Percentiles rank a stretch among this genome's conserved stretches.
These are phyloP conservation scores for Muscicapa adusta DNA, from an alignment of 2,113 vertebrate genomes.

Conservation along the genomic window DNA sequence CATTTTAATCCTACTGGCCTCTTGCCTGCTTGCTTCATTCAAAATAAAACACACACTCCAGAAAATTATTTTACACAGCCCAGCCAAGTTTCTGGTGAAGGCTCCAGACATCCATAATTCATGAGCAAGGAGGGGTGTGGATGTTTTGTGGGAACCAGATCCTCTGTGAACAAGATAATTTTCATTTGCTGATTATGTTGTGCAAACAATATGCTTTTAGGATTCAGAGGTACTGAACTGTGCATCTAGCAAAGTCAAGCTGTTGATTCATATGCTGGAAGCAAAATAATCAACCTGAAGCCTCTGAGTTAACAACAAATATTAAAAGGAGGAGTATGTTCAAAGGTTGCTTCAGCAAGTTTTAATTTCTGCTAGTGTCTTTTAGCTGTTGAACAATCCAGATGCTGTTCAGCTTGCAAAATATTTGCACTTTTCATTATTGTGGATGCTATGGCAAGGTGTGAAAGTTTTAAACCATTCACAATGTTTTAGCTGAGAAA, in stretches of 20 bases:
- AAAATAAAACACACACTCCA: constrained; percentile 48
- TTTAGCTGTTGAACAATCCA: neutral
- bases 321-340: neutral
- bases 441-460: neutral
- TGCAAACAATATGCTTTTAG: constrained; percentile 50
- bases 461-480: neutral
- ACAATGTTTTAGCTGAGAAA: neutral
- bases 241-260: constrained; percentile 8
- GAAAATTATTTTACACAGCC: constrained; percentile 36
- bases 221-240: neutral
- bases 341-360: neutral
- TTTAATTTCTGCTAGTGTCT: neutral
- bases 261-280: neutral
- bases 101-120: constrained; percentile 60
- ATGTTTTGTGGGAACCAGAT: constrained; percentile 47
- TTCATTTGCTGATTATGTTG: constrained; percentile 50
- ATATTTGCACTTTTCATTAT: neutral
- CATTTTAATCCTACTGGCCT: constrained; percentile 54
- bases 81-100: constrained; percentile 59
- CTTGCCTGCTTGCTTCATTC: constrained; percentile 50
- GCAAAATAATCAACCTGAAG: neutral
- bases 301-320: neutral
- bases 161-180: constrained; percentile 41
- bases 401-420: neutral
- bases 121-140: constrained; percentile 52